Percentiles rank a stretch among this genome's conserved stretches.
phyloP scores from a whole-genome alignment of 2,888 invertebrate genomes.

The Taenaris catops region DNA sequence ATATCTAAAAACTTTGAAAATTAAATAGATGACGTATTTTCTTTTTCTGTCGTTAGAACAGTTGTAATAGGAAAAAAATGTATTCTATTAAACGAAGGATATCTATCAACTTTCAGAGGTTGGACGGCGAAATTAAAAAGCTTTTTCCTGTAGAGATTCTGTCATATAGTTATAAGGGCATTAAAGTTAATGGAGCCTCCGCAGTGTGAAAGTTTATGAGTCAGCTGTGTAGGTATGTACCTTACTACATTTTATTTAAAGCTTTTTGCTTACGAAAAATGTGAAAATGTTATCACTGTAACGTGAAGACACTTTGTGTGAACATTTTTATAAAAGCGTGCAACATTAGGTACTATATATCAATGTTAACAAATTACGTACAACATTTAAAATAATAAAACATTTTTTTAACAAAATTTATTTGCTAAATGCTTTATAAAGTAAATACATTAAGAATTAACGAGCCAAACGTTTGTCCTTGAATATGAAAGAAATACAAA shows the following conservation, averaged over 20 bases:
- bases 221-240: constrained; percentile 28
- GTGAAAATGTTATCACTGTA: neutral
- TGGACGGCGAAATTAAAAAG: constrained; percentile 50
- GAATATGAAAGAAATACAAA: constrained; percentile 1
- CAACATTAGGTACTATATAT: too few relatives aligned
- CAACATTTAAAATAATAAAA: too few relatives aligned
- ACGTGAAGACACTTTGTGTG: constrained; percentile 3
- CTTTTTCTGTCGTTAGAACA: too few relatives aligned
- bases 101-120: constrained; percentile 31
- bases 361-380: too few relatives aligned
- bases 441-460: too few relatives aligned
- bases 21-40: too few relatives aligned
- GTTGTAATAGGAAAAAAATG: too few relatives aligned
- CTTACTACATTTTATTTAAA: constrained; percentile 3
- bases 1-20: too few relatives aligned
- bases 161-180: constrained; percentile 61
- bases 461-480: neutral
- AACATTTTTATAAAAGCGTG: neutral
- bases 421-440: too few relatives aligned
- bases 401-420: too few relatives aligned
- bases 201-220: constrained; percentile 53
- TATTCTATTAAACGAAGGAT: constrained; percentile 1
- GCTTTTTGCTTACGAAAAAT: constrained; percentile 3
- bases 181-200: constrained; percentile 67
- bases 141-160: constrained; percentile 63